Base-by-base conservation (phyloP, 1,140 invertebrate species). In the Brachionus rubens region DNA sequence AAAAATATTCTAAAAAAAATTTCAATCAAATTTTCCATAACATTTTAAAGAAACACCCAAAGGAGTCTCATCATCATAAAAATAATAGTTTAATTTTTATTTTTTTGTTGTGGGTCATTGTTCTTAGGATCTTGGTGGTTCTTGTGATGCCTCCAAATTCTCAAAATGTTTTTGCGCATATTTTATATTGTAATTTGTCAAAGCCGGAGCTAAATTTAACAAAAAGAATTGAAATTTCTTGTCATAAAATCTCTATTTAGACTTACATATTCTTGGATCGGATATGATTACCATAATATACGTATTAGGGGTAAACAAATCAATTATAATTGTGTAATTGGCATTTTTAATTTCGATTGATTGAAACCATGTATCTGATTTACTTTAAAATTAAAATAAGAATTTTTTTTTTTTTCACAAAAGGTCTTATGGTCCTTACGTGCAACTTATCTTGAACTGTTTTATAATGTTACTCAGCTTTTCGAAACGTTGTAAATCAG, bases 401-500 rank as follows among this genome's bases (percentile, higher is more conserved):
- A 47, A 21, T 21, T 52, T 21, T 21, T 19, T 3, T 21, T 19
- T 52, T 52, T 16, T 24, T 21, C 2, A 28, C 28, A 28, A 28
- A 28, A 12, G 21, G 21, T 28, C 12, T 26, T 14, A n/a, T 5
- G 9, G 14, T 40, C 16, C 14, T 82, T 81, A 89, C 89, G 89
- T 91, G 86, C 92, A 93, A 80, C 91, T 92, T 3, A 99, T 86
- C 85, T 99, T 99, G 83, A 99, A 99, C 84, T 99, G 96, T 84
- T 99, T 99, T 62, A 99, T 98, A 76, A 99, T 99, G 84, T 99
- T 99, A n/a, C 95, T 98, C 26, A 99, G 94, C 87, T 99, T 99
- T 84, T 99, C 97, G 87, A 99, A 99, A 75, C 96, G 89, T 86
- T 99, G 95, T 4, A 93, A 89, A 85, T 99, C 96, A 78, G 91